Percentiles rank a stretch among this genome's conserved stretches.
phyloP scores from a whole-genome alignment of 2,888 invertebrate species.

The Micoletzkya japonica region DNA sequence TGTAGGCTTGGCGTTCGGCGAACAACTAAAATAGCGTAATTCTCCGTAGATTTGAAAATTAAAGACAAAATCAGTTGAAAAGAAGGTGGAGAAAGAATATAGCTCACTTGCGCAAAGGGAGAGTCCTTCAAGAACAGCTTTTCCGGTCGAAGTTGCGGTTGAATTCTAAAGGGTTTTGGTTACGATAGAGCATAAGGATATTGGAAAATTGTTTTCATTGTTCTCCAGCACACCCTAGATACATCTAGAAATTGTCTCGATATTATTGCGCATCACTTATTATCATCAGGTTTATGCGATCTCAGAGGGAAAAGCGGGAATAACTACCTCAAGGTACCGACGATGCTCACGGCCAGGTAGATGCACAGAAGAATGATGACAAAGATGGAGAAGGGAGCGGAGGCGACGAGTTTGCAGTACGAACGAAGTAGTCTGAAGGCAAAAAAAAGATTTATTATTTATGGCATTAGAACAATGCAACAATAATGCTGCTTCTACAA shows the following conservation, averaged over 20 bases:
- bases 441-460: no score
- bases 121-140: slow-evolving; percentile 55
- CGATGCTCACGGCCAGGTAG: slow-evolving; percentile 29
- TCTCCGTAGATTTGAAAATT: background rate
- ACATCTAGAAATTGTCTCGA: no score
- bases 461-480: no score
- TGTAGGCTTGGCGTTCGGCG: slow-evolving; percentile 52
- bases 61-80: background rate
- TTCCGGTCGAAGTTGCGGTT: slow-evolving; percentile 56
- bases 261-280: no score
- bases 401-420: no score
- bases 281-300: no score
- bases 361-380: no score
- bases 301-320: background rate
- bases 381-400: no score
- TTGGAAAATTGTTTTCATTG: background rate
- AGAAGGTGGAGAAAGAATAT: background rate
- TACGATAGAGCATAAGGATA: background rate
- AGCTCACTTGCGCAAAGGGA: slow-evolving; percentile 48
- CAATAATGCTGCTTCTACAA: no score
- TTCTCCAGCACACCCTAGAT: no score
- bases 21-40: slow-evolving; percentile 41
- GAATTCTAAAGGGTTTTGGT: slow-evolving; percentile 47
- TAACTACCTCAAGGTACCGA: background rate
- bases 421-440: no score